A percentile compares a stretch with the other conserved stretches of the same genome.
Conservation (phyloP, 2,797 vertebrate genomes). For the Sebastes itinus region DNA sequence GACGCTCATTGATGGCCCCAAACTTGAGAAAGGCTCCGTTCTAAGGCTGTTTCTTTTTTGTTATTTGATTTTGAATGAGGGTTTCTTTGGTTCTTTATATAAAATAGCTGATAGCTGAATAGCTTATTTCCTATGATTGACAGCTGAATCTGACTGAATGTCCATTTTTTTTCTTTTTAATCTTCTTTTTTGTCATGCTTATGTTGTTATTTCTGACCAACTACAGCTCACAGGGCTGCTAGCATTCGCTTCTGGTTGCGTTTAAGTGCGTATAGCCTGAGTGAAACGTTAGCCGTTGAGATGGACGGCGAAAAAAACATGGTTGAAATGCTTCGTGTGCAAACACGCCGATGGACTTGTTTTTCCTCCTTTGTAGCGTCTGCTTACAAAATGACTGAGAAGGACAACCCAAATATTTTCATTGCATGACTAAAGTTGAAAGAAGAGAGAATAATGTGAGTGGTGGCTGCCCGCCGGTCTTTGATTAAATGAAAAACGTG, state of each 20-base stretch:
- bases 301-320: background rate
- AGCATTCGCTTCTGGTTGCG: background rate
- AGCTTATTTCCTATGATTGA: too few relatives aligned
- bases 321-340: background rate
- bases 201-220: background rate
- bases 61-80: too few relatives aligned
- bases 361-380: background rate
- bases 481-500: background rate
- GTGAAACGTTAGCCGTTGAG: background rate
- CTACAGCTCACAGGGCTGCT: background rate
- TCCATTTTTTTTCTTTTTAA: too few relatives aligned
- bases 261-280: background rate
- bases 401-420: background rate
- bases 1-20: too few relatives aligned
- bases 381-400: background rate
- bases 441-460: background rate
- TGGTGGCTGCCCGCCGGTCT: background rate
- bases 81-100: too few relatives aligned
- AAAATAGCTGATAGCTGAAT: too few relatives aligned
- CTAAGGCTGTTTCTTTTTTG: too few relatives aligned
- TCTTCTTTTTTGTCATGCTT: background rate
- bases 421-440: background rate
- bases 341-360: background rate
- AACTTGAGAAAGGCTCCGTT: too few relatives aligned
- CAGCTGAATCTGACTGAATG: too few relatives aligned